Percentiles rank a stretch among this genome's conserved stretches.
Evolutionary conservation across 2,888 invertebrate genomes (phyloP).

Genomic region (Sisyra nigra): DNA sequence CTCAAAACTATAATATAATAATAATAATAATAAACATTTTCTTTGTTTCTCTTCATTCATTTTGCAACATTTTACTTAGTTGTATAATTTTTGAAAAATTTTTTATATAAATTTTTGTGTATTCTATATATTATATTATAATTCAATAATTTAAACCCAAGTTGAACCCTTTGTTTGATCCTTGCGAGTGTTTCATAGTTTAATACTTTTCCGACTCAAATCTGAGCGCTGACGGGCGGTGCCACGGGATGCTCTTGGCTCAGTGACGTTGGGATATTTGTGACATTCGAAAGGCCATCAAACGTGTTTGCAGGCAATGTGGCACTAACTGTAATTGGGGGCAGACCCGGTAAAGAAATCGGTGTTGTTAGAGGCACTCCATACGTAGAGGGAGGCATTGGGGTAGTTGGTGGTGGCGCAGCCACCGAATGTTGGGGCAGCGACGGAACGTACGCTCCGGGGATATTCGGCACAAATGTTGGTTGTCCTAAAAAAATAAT

Average conservation of each 20-base stretch:
- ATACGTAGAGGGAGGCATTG: background rate
- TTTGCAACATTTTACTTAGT: no score
- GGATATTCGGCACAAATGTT: background rate
- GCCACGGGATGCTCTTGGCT: background rate
- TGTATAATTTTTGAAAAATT: no score
- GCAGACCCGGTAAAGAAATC: constrained; percentile 60
- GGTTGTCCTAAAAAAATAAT: background rate
- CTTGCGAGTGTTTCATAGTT: no score
- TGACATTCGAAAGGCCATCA: constrained; percentile 29
- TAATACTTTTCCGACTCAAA: background rate
- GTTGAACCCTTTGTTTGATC: no score
- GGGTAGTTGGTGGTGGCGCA: background rate
- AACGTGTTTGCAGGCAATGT: constrained; percentile 45
- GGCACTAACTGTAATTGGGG: constrained; percentile 62
- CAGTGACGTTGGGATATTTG: background rate
- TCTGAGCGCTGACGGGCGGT: constrained; percentile 2
- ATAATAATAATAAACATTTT: no score
- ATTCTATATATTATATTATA: no score
- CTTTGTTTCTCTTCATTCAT: no score
- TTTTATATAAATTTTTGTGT: no score
- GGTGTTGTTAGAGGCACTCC: constrained; percentile 44
- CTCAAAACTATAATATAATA: no score
- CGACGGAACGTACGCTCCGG: background rate
- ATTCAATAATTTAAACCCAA: no score
- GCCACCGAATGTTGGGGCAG: constrained; percentile 1